A percentile compares a stretch with the other conserved stretches of the same genome.
Conservation (phyloP, 2,888 invertebrate genomes). For the Scaptomyza flava region DNA sequence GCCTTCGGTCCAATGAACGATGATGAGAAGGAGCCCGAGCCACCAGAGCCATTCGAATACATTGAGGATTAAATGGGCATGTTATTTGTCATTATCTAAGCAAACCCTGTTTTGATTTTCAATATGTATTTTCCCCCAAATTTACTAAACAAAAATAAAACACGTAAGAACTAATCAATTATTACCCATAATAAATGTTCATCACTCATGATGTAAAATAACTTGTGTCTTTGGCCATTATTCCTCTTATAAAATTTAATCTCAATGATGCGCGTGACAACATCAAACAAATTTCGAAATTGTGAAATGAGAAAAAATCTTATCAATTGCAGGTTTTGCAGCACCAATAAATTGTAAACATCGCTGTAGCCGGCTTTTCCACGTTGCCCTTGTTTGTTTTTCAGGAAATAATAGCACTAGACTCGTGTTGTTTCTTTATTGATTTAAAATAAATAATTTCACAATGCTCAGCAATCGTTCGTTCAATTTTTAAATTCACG, state of each 20-base stretch:
- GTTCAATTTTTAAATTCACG: slow-evolving; percentile 31
- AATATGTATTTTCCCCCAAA: slow-evolving; percentile 61
- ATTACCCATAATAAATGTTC: slow-evolving; percentile 59
- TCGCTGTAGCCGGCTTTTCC: background rate
- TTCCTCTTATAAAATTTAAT: background rate
- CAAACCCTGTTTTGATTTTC: slow-evolving; percentile 47
- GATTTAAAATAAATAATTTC: slow-evolving; percentile 53
- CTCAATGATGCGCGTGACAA: background rate
- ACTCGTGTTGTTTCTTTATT: slow-evolving; percentile 3
- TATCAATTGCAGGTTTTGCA: slow-evolving; percentile 10
- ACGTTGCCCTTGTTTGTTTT: slow-evolving; percentile 1
- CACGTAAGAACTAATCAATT: slow-evolving; percentile 45
- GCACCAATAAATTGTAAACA: slow-evolving; percentile 3
- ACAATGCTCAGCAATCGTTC: slow-evolving; percentile 55
- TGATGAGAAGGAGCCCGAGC: slow-evolving; percentile 98
- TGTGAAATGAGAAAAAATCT: slow-evolving; percentile 26
- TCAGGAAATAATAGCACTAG: background rate
- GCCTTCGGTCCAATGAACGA: slow-evolving; percentile 96
- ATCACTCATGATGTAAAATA: slow-evolving; percentile 66
- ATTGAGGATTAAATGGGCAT: slow-evolving; percentile 88
- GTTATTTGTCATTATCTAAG: slow-evolving; percentile 79
- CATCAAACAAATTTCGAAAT: slow-evolving; percentile 12
- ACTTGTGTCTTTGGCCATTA: background rate
- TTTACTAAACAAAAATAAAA: slow-evolving; percentile 47
- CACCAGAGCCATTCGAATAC: slow-evolving; percentile 99